A percentile compares a stretch with the other conserved stretches of the same genome.
Evolutionary conservation across 2,113 vertebrate species (phyloP).

Genomic region (Melanocharis versteri): DNA sequence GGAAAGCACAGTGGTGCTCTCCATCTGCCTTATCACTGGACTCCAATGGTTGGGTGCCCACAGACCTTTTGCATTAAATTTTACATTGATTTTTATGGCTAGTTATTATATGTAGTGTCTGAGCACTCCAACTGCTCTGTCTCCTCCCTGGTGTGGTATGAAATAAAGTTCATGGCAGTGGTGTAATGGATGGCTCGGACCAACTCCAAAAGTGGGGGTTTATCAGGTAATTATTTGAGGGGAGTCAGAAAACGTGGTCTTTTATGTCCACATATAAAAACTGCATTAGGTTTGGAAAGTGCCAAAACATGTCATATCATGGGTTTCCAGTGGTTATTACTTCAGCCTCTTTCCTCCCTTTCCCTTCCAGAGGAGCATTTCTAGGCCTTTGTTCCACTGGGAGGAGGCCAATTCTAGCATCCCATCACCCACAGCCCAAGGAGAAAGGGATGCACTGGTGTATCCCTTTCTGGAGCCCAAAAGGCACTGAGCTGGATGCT

Average conservation of each 20-base stretch:
- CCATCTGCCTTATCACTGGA: constrained; percentile 45
- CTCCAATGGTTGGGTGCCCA: constrained; percentile 54
- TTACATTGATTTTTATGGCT: constrained; percentile 65
- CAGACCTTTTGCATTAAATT: constrained; percentile 65
- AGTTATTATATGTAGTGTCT: constrained; percentile 44
- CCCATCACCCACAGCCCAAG: neutral
- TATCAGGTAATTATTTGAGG: constrained; percentile 48
- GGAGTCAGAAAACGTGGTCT: constrained; percentile 26
- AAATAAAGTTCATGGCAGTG: constrained; percentile 65
- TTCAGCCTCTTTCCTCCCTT: neutral
- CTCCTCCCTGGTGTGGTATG: constrained; percentile 66
- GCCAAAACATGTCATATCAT: constrained; percentile 30
- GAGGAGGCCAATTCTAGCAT: neutral
- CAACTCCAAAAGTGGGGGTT: constrained; percentile 47
- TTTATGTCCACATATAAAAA: constrained; percentile 64
- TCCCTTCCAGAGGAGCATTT: neutral
- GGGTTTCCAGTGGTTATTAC: neutral
- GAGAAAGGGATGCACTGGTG: neutral
- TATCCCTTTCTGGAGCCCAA: neutral
- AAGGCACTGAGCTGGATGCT: neutral
- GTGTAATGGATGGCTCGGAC: constrained; percentile 54
- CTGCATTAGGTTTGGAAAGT: constrained; percentile 32
- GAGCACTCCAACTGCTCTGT: constrained; percentile 42
- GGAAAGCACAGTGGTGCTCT: constrained; percentile 21
- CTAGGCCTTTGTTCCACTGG: neutral